Evolutionary conservation across 2,797 vertebrate genomes (phyloP).

Genomic region (Neosilurus hyrtlii): DNA sequence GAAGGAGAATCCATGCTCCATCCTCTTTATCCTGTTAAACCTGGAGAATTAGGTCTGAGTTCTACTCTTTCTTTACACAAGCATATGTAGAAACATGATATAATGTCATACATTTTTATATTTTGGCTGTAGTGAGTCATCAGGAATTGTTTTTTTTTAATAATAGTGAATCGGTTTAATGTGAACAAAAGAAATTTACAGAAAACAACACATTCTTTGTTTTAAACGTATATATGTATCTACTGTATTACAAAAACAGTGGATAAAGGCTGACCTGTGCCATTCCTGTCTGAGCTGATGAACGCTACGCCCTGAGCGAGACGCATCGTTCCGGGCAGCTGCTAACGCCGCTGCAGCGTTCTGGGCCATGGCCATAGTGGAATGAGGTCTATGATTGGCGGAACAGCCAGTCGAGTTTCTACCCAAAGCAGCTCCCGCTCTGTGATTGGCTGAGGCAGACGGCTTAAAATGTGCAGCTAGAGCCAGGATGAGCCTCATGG

Average conservation of each 20-base stretch:
- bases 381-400: constrained; percentile 79
- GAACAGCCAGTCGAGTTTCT: constrained; percentile 55
- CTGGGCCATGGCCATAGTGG: constrained; percentile 86
- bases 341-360: constrained; percentile 83
- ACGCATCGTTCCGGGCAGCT: constrained; percentile 82
- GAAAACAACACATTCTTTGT: background rate
- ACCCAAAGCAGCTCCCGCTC: constrained; percentile 58
- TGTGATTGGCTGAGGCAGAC: constrained; percentile 72
- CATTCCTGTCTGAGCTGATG: constrained; percentile 75
- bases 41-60: constrained; percentile 8
- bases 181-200: background rate
- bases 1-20: constrained; percentile 6
- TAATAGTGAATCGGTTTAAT: background rate
- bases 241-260: background rate
- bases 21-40: constrained; percentile 38
- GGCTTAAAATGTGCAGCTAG: constrained; percentile 97
- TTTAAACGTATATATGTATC: background rate
- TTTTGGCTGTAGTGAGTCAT: background rate
- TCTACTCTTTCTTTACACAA: background rate
- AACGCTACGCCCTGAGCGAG: constrained; percentile 74
- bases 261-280: constrained; percentile 51
- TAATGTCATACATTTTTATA: no score
- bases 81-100: no score
- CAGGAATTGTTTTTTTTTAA: background rate
- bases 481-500: constrained; percentile 93